Percentiles rank a stretch among this genome's conserved stretches.
Conservation (phyloP, 1,140 invertebrate genomes). For the Polypedilum vanderplanki region DNA sequence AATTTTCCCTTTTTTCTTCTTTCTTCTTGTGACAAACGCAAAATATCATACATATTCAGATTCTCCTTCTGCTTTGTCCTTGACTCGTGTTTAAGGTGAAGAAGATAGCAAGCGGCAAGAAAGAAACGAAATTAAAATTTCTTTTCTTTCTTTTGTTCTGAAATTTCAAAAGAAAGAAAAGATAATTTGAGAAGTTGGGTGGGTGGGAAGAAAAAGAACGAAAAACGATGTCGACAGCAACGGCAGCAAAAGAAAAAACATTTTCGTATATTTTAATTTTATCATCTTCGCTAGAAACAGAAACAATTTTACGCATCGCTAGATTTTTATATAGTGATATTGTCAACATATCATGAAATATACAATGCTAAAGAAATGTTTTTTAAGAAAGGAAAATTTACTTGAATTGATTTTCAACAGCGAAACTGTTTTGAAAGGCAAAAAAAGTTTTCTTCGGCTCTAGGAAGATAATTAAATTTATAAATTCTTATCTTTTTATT, state of each 20-base stretch:
- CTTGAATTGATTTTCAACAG: not conserved
- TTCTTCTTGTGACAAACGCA: not conserved
- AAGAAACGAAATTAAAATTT: constrained; percentile 19
- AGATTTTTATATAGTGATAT: not conserved
- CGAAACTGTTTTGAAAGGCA: not conserved
- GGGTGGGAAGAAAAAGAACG: not conserved
- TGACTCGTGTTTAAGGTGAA: constrained; percentile 4
- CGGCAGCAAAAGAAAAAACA: not conserved
- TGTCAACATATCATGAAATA: constrained; percentile 15
- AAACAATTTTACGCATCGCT: constrained; percentile 26
- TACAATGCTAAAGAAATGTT: not conserved
- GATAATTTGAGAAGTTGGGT: not conserved
- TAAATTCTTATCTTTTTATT: not conserved
- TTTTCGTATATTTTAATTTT: not conserved
- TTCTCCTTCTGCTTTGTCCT: not conserved
- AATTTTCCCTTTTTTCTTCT: constrained; percentile 3
- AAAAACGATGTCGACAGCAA: too few species aligned
- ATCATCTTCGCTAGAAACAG: constrained; percentile 23
- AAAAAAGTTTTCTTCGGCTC: constrained; percentile 2
- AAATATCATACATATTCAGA: constrained; percentile 4
- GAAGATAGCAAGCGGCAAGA: not conserved
- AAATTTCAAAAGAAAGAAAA: not conserved
- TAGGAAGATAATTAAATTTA: not conserved
- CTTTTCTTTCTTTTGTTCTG: constrained; percentile 3
- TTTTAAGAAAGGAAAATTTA: not conserved